Percentiles rank a stretch among this genome's conserved stretches.
phyloP scores from a whole-genome alignment of 2,888 invertebrate genomes.

The Dyspetes luteomarginatus region DNA sequence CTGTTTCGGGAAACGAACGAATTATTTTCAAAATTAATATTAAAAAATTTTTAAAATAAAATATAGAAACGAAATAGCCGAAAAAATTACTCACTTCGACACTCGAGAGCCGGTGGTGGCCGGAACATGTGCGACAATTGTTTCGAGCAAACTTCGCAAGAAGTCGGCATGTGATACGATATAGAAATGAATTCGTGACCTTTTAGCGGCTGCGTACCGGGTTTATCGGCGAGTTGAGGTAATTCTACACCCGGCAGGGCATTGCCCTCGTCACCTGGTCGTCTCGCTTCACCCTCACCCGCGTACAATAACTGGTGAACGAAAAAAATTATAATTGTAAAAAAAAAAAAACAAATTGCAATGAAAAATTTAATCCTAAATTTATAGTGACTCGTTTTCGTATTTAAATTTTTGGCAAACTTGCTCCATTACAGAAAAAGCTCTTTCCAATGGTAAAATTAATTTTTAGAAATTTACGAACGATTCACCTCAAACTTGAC shows the following conservation, averaged over 20 bases:
- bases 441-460: too few species aligned
- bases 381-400: too few species aligned
- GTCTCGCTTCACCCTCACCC: slow-evolving; percentile 96
- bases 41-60: background rate
- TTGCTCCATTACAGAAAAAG: too few species aligned
- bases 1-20: slow-evolving; percentile 84
- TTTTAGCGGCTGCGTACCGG: slow-evolving; percentile 90
- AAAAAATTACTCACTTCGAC: slow-evolving; percentile 89
- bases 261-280: slow-evolving; percentile 88
- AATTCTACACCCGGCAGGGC: slow-evolving; percentile 85
- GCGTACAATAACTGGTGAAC: slow-evolving; percentile 93
- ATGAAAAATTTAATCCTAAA: slow-evolving; percentile 10
- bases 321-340: slow-evolving; percentile 45
- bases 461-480: too few species aligned
- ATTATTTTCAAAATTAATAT: background rate
- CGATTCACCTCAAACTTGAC: too few species aligned
- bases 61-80: background rate
- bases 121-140: slow-evolving; percentile 99
- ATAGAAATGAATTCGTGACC: slow-evolving; percentile 98
- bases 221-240: slow-evolving; percentile 85
- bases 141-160: slow-evolving; percentile 98
- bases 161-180: slow-evolving; percentile 98
- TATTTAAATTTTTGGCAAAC: too few species aligned
- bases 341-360: background rate
- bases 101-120: slow-evolving; percentile 98